Percentiles rank a stretch among this genome's conserved stretches.
Evolutionary conservation across 2,113 vertebrate species (phyloP).

Genomic region (Cyanocitta stelleri): DNA sequence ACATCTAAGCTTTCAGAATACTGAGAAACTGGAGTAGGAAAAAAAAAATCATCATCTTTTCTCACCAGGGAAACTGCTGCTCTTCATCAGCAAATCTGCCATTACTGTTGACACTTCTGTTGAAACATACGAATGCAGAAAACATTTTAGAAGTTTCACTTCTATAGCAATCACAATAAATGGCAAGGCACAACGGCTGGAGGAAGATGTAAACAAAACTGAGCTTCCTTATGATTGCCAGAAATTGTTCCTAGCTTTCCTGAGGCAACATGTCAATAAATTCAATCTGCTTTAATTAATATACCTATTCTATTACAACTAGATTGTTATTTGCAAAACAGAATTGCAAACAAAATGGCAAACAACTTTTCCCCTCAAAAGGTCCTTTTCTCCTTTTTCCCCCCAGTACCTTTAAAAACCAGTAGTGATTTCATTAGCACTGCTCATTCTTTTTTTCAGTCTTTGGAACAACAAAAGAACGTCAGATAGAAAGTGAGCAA

Average conservation of each 20-base stretch:
- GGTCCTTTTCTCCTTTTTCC: neutral
- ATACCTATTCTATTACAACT: neutral
- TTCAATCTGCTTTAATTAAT: conserved; percentile 10
- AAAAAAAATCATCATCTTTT: neutral
- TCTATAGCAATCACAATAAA: conserved; percentile 37
- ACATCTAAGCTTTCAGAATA: conserved; percentile 6
- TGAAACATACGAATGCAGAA: conserved; percentile 27
- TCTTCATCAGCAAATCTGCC: conserved; percentile 33
- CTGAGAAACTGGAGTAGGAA: neutral
- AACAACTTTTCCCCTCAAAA: neutral
- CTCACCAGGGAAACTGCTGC: conserved; percentile 10
- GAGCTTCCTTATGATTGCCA: neutral
- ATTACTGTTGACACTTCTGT: neutral
- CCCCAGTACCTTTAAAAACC: neutral
- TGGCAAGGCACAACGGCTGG: neutral
- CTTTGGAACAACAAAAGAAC: neutral
- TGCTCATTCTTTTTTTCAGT: neutral
- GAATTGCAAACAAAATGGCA: neutral
- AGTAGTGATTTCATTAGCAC: neutral
- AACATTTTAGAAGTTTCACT: conserved; percentile 37
- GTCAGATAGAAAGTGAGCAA: neutral
- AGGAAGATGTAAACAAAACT: conserved; percentile 28
- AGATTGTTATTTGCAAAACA: neutral
- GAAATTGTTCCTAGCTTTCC: neutral
- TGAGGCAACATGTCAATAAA: neutral